These are phyloP conservation scores for Phymastichus coffea DNA, from an alignment of 1,140 invertebrate species.

Conservation along the genomic window DNA sequence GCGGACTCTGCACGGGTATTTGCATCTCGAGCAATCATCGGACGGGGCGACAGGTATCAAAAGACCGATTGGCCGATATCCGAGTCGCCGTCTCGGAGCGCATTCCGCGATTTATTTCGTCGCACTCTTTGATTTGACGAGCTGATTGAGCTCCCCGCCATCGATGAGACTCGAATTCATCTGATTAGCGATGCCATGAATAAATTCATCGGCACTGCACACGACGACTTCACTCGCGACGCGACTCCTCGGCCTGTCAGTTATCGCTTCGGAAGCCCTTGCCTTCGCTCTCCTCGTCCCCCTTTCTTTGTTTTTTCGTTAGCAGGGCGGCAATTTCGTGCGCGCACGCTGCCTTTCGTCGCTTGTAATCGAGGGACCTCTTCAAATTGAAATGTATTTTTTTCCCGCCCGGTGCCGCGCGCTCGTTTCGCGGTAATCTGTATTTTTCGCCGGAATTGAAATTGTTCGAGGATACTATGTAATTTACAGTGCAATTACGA, in stretches of 20 bases:
- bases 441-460: too few species aligned
- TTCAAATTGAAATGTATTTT: slow-evolving; percentile 19
- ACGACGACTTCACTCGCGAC: not conserved
- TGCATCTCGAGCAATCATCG: slow-evolving; percentile 15
- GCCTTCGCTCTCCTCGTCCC: not conserved
- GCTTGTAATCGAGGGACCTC: slow-evolving; percentile 14
- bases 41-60: slow-evolving; percentile 21
- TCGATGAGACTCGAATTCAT: not conserved
- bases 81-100: not conserved
- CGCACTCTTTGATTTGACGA: too few species aligned
- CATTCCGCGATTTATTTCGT: too few species aligned
- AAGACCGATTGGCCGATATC: not conserved
- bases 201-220: slow-evolving; percentile 6
- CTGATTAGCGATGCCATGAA: slow-evolving; percentile 7
- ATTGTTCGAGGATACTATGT: too few species aligned
- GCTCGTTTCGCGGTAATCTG: not conserved
- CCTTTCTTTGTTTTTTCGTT: not conserved
- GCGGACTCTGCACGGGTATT: too few species aligned
- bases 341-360: not conserved
- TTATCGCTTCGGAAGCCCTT: too few species aligned
- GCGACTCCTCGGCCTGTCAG: too few species aligned
- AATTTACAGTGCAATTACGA: slow-evolving; percentile 15
- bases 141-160: too few species aligned
- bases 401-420: too few species aligned
- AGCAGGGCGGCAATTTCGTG: not conserved